These are phyloP conservation scores for Brienomyrus longianalis DNA, from an alignment of 2,113 vertebrate species.

Conservation along the genomic window DNA sequence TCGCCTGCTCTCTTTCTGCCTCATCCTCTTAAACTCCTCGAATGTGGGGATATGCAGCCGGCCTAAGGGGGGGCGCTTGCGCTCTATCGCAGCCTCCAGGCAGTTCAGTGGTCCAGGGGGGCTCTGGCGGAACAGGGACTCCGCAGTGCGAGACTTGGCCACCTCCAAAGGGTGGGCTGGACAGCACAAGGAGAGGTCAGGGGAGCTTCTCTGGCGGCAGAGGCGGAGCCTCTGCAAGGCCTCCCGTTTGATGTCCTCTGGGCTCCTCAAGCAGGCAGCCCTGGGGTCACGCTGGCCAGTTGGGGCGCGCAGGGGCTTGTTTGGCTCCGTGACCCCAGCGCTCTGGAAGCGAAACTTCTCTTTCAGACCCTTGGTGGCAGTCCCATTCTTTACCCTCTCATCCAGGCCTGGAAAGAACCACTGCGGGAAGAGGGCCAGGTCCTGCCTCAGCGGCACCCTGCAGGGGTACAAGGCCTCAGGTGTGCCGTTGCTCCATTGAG, in stretches of 20 bases:
- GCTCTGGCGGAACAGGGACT: slow-evolving; percentile 44
- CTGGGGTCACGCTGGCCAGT: slow-evolving; percentile 30
- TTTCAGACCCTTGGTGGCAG: slow-evolving; percentile 65
- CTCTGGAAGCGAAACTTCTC: slow-evolving; percentile 75
- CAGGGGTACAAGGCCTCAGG: slow-evolving; percentile 53
- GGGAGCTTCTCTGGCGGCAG: slow-evolving; percentile 72
- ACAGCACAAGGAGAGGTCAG: slow-evolving; percentile 56
- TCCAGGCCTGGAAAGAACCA: slow-evolving; percentile 63
- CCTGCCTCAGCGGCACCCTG: slow-evolving; percentile 46
- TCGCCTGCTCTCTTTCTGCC: slow-evolving; percentile 54
- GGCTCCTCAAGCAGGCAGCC: slow-evolving; percentile 53
- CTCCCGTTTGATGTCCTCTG: slow-evolving; percentile 76
- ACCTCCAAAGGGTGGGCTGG: slow-evolving; percentile 40
- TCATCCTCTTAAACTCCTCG: slow-evolving; percentile 81
- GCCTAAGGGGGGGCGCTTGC: slow-evolving; percentile 49
- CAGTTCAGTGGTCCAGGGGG: slow-evolving; percentile 25
- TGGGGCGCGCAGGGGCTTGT: slow-evolving; percentile 64
- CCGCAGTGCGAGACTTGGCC: slow-evolving; percentile 59
- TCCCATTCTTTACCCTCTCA: slow-evolving; percentile 50
- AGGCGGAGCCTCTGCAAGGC: slow-evolving; percentile 68
- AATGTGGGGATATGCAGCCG: slow-evolving; percentile 75
- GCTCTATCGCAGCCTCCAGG: slow-evolving; percentile 22
- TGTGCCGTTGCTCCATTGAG: slow-evolving; percentile 61
- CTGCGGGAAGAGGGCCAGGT: slow-evolving; percentile 64
- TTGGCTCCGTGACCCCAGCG: slow-evolving; percentile 56